phyloP scores from a whole-genome alignment of 2,888 invertebrate species.

The Heliconius erato region DNA sequence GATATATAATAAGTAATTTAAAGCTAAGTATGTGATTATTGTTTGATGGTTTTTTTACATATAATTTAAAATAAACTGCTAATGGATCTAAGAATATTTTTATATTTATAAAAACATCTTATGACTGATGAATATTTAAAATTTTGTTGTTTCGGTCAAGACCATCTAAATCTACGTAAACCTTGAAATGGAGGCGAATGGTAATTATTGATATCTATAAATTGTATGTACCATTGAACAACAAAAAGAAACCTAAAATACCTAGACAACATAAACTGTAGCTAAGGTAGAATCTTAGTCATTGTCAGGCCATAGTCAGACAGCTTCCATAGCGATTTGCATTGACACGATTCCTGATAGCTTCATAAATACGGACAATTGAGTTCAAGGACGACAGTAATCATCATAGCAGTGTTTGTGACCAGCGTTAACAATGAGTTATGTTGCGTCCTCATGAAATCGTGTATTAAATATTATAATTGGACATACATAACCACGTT shows the following conservation, averaged over 20 bases:
- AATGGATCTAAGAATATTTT: conserved; percentile 3
- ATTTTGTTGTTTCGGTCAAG: conserved; percentile 48
- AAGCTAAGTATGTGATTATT: background rate
- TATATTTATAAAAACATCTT: background rate
- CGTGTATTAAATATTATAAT: conserved; percentile 83
- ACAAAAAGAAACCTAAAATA: conserved; percentile 34
- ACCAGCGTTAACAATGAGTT: conserved; percentile 84
- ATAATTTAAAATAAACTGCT: background rate
- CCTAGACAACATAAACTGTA: conserved; percentile 31
- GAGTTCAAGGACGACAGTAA: conserved; percentile 84
- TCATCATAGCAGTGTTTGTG: conserved; percentile 78
- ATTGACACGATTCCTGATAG: conserved; percentile 83
- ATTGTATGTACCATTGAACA: conserved; percentile 43
- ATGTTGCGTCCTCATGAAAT: conserved; percentile 81
- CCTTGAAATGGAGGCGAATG: conserved; percentile 53
- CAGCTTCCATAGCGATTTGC: conserved; percentile 75
- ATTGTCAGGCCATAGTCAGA: conserved; percentile 67
- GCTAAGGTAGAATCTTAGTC: conserved; percentile 52
- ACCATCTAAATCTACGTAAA: conserved; percentile 46
- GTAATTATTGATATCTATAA: conserved; percentile 45
- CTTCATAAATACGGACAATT: conserved; percentile 81
- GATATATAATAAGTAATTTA: conserved; percentile 28
- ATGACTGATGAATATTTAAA: conserved; percentile 7
- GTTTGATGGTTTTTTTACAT: background rate
- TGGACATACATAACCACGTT: conserved; percentile 72